A percentile compares a stretch with the other conserved stretches of the same genome.
Conservation (phyloP, 2,113 vertebrate genomes). For the Hydrolagus affinis region DNA sequence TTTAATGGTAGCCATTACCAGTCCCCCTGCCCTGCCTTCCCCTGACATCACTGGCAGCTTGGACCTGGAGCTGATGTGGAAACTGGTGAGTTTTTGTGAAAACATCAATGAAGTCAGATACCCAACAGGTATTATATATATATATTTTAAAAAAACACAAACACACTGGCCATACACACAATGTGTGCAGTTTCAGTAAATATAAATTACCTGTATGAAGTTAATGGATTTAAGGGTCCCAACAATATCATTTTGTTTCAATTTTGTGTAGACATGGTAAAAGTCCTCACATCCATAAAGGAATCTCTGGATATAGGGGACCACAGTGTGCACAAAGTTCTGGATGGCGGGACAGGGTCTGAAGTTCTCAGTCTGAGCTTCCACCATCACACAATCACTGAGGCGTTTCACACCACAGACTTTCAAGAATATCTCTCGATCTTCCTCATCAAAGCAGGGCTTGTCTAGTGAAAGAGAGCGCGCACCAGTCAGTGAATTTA, state of each 20-base stretch:
- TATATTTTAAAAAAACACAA: too few relatives aligned
- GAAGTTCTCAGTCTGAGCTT: conserved; percentile 50
- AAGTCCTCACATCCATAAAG: conserved; percentile 52
- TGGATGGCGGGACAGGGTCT: conserved; percentile 53
- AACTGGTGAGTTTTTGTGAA: too few relatives aligned
- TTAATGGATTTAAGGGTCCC: conserved; percentile 45
- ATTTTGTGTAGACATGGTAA: conserved; percentile 44
- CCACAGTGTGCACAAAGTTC: conserved; percentile 46
- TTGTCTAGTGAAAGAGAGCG: conserved; percentile 12
- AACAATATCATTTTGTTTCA: conserved; percentile 45
- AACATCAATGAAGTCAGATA: too few relatives aligned
- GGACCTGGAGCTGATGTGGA: too few relatives aligned
- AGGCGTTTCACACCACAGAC: conserved; percentile 52
- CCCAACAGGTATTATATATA: too few relatives aligned
- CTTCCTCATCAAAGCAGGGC: conserved; percentile 45
- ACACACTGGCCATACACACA: background rate
- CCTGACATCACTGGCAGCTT: too few relatives aligned
- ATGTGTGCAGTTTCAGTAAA: conserved; percentile 15
- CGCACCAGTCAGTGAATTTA: background rate
- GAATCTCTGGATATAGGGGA: conserved; percentile 61
- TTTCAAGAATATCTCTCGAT: conserved; percentile 52
- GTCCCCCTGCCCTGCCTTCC: too few relatives aligned
- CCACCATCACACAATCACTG: conserved; percentile 46
- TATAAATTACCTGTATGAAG: conserved; percentile 51
- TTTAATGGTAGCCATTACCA: too few relatives aligned